Conservation (phyloP, 1,140 invertebrate genomes). For the Drosophila aff. region DNA sequence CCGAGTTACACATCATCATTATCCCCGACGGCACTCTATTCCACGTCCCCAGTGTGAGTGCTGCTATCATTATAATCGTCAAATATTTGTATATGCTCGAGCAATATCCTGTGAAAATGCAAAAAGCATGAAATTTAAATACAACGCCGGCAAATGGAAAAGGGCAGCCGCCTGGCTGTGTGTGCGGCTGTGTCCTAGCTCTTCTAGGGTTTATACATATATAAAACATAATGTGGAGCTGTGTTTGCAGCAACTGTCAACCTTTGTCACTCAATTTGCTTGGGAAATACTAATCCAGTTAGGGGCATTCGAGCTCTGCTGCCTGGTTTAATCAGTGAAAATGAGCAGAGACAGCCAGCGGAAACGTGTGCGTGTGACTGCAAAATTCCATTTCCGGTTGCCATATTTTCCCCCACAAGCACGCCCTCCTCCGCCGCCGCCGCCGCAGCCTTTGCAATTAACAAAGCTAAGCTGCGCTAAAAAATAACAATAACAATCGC, state of each 20-base stretch:
- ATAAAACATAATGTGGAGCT: conserved; percentile 6
- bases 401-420: conserved; percentile 4
- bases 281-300: conserved; percentile 81
- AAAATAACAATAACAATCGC: conserved; percentile 61
- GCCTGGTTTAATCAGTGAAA: conserved; percentile 77
- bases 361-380: conserved; percentile 72
- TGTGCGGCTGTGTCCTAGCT: conserved; percentile 4
- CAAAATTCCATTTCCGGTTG: conserved; percentile 79
- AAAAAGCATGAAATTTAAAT: conserved; percentile 66
- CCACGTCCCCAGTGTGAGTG: conserved; percentile 11
- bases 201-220: conserved; percentile 12
- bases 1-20: conserved; percentile 58
- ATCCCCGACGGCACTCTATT: conserved; percentile 39
- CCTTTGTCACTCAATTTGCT: conserved; percentile 80
- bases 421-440: neutral
- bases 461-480: conserved; percentile 53
- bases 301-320: conserved; percentile 43
- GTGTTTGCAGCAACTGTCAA: conserved; percentile 72
- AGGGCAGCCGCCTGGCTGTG: conserved; percentile 29
- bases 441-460: conserved; percentile 28
- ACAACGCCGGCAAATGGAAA: conserved; percentile 50
- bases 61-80: conserved; percentile 68
- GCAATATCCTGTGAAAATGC: conserved; percentile 58
- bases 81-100: conserved; percentile 69
- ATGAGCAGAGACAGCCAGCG: conserved; percentile 65